Conservation (phyloP, 1,140 invertebrate genomes). For the Oryzaephilus surinamensis region DNA sequence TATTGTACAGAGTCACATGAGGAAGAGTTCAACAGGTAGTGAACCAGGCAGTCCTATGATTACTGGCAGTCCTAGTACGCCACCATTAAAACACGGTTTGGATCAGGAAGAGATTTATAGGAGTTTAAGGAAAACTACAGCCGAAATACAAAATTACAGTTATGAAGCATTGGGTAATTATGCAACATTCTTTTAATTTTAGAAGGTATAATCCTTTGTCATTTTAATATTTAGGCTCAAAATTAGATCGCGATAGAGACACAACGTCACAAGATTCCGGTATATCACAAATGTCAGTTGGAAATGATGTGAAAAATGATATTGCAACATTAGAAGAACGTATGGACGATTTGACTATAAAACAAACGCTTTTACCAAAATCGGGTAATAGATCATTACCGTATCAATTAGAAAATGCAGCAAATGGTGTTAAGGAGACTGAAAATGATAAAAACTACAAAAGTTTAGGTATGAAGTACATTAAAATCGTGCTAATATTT, state of each 20-base stretch:
- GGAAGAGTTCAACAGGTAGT: slow-evolving; percentile 48
- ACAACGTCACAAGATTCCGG: slow-evolving; percentile 82
- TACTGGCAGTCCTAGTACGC: background rate
- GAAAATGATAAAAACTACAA: slow-evolving; percentile 33
- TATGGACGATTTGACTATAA: slow-evolving; percentile 39
- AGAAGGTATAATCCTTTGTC: too few species aligned
- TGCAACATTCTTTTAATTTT: too few species aligned
- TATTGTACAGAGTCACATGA: slow-evolving; percentile 73
- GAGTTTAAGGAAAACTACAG: slow-evolving; percentile 79
- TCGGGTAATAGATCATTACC: slow-evolving; percentile 25
- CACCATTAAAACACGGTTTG: slow-evolving; percentile 19
- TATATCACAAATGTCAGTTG: slow-evolving; percentile 70
- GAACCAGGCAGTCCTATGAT: slow-evolving; percentile 34
- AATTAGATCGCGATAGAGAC: slow-evolving; percentile 55
- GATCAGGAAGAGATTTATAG: slow-evolving; percentile 81
- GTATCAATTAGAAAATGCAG: slow-evolving; percentile 16
- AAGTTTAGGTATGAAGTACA: slow-evolving; percentile 25
- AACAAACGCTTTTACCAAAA: slow-evolving; percentile 15
- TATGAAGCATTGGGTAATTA: slow-evolving; percentile 45
- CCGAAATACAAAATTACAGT: slow-evolving; percentile 86
- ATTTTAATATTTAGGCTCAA: too few species aligned
- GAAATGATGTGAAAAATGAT: slow-evolving; percentile 34
- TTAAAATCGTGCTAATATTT: slow-evolving; percentile 3
- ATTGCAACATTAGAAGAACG: slow-evolving; percentile 33
- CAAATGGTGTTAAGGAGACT: slow-evolving; percentile 27